These are phyloP conservation scores for Monopis laevigella DNA, from an alignment of 2,888 invertebrate species.

Conservation along the genomic window DNA sequence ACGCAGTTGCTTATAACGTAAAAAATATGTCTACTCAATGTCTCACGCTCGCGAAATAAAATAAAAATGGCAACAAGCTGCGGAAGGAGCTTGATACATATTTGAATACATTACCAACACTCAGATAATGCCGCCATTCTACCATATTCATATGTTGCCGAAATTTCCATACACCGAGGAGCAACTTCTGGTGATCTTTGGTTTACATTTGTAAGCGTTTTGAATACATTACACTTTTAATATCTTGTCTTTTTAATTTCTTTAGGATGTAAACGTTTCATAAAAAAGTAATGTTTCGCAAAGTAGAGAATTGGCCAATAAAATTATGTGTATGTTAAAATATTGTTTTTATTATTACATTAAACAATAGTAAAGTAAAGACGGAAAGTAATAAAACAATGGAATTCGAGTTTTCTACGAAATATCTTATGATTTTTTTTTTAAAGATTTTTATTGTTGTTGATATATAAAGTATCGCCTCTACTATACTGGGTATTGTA, in stretches of 20 bases:
- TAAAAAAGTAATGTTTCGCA: no score
- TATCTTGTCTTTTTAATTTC: no score
- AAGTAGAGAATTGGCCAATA: no score
- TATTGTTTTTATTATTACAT: no score
- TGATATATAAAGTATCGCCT: no score
- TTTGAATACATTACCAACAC: slow-evolving; percentile 63
- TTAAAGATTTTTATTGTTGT: not conserved
- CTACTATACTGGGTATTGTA: no score
- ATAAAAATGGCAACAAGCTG: slow-evolving; percentile 58
- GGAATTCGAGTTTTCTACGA: not conserved
- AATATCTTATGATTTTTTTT: not conserved
- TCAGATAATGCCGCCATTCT: slow-evolving; percentile 10
- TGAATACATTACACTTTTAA: no score
- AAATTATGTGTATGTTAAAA: no score
- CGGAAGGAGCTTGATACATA: slow-evolving; percentile 63
- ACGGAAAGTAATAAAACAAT: no score
- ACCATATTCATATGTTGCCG: slow-evolving; percentile 9
- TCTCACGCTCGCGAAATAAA: slow-evolving; percentile 63
- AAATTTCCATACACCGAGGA: slow-evolving; percentile 10
- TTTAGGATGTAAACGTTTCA: no score
- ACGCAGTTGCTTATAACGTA: slow-evolving; percentile 1
- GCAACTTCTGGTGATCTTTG: slow-evolving; percentile 3
- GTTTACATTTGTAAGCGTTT: slow-evolving; percentile 3
- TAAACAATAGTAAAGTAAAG: no score
- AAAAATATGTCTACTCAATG: slow-evolving; percentile 21